Evolutionary conservation across 1,140 invertebrate species (phyloP), one percentile per base, ranked within the genome.

Genomic region (Drosophila aff.): DNA sequence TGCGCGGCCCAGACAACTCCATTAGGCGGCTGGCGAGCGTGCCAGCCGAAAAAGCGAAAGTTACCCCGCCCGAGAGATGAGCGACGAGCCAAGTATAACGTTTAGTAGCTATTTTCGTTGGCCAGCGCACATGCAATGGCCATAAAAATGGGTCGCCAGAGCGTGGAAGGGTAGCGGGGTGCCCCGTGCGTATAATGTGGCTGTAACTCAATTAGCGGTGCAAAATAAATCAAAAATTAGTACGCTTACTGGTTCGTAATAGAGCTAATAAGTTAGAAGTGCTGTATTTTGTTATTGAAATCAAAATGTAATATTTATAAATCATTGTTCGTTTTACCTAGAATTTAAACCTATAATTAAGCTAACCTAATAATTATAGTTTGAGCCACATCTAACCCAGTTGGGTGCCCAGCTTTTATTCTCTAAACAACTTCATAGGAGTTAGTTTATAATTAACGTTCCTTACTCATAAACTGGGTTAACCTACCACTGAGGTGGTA

Each of bases 21-120:
- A 83, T 84, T 78, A 75, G 44, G 26, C 46, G 69, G 26, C 43
- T 50, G 41, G 31, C 50, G 28, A 59, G 72, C 65, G 64, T 76
- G 64, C 26, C 52, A 53, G 47, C 64, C 62, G 64, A 61, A 87
- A 87, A 87, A 87, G 83, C 83, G 83, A 87, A 87, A 87, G 83
- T 87, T 82, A 71, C 47, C 52, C 33, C 59, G 55, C 79, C 64
- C 61, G 38, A 53, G 33, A 66, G 68, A 58, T 53, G 76, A 74
- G 71, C 59, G 36, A 36, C 73, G 68, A 33, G 52, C 76, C 55
- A 28, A 73, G 61, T 57, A 57, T 40, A 57, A 47, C 68, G 57
- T 75, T 87, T 81, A 81, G 79, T 80, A 47, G 79, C 58, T 74
- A 66, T 83, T 79, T 63, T 49, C 63, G 49, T 77, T 61, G 66